These are phyloP conservation scores for Acestrorhynchus altus DNA, from an alignment of 2,797 vertebrate genomes.

Conservation along the genomic window DNA sequence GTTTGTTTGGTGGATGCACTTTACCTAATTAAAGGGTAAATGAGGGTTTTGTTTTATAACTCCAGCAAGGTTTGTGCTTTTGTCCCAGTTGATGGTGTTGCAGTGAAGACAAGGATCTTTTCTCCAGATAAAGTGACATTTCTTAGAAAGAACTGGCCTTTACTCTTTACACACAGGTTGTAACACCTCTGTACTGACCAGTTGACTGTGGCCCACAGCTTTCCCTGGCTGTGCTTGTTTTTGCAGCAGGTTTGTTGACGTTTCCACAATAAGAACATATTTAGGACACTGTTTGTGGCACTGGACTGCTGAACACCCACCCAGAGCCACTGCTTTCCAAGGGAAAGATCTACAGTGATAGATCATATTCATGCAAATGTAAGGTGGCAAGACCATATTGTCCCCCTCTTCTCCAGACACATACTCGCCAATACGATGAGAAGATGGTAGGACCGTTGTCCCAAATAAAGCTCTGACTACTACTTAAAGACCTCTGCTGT, in stretches of 20 bases:
- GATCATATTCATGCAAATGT: neutral
- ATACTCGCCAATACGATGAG: constrained; percentile 19
- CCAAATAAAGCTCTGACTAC: constrained; percentile 5
- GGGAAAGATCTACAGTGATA: neutral
- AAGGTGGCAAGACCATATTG: neutral
- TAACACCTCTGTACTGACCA: neutral
- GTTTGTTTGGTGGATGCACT: constrained; percentile 24
- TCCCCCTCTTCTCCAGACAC: constrained; percentile 18
- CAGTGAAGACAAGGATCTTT: neutral
- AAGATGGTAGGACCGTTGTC: constrained; percentile 13
- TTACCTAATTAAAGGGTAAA: neutral
- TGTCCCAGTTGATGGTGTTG: neutral
- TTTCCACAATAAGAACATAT: neutral
- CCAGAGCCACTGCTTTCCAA: neutral
- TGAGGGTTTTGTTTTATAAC: no score
- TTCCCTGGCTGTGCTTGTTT: neutral
- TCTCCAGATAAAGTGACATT: neutral
- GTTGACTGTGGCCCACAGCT: neutral
- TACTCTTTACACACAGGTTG: no score
- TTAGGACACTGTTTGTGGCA: neutral
- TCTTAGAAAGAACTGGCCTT: neutral
- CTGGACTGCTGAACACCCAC: neutral
- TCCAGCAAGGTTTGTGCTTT: neutral
- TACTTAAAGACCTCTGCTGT: neutral
- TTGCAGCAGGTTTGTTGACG: neutral